phyloP scores from a whole-genome alignment of 2,113 vertebrate species.

The Melanerpes aurifrons region DNA sequence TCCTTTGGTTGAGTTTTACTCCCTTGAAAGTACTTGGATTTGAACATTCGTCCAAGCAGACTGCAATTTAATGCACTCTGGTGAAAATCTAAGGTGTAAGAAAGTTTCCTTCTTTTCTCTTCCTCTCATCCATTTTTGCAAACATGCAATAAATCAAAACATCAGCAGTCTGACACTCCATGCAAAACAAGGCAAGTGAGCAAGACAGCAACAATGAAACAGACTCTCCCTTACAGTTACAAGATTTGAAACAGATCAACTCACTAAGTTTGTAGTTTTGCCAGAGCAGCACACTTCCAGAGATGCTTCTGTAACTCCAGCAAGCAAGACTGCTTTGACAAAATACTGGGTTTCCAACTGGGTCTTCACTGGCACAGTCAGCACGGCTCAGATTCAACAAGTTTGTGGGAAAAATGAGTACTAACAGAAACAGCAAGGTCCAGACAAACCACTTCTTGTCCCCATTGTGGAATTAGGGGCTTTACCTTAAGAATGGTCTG shows the following conservation, averaged over 20 bases:
- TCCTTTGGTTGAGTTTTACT: background rate
- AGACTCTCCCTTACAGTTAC: background rate
- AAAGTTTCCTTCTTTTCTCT: background rate
- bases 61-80: background rate
- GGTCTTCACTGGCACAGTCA: background rate
- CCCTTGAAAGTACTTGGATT: background rate
- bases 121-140: background rate
- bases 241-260: background rate
- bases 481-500: background rate
- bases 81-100: background rate
- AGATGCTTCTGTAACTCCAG: background rate
- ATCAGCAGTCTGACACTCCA: background rate
- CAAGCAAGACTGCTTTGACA: background rate
- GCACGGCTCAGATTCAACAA: background rate
- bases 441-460: background rate
- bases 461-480: fast-evolving
- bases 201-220: background rate
- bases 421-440: background rate
- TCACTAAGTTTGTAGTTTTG: background rate
- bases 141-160: background rate
- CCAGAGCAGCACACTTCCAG: background rate
- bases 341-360: background rate
- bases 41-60: background rate
- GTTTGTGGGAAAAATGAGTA: background rate
- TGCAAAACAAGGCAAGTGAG: slow-evolving; percentile 16